Percentiles rank a stretch among this genome's conserved stretches.
Conservation (phyloP, 2,888 invertebrate species). For the Augiades crinisus region DNA sequence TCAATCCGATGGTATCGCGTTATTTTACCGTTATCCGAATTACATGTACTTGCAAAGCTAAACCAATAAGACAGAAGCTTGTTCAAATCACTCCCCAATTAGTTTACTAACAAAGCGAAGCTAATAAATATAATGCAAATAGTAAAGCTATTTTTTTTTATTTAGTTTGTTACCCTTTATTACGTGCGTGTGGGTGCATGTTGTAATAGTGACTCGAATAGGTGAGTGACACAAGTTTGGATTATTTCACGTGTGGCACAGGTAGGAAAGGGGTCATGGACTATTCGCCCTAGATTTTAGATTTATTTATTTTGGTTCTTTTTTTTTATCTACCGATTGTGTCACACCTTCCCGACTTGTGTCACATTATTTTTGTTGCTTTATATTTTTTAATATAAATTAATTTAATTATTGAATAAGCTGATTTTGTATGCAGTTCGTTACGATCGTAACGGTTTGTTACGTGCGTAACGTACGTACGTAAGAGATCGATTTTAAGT, state of each 20-base stretch:
- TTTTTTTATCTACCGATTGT: conserved; percentile 48
- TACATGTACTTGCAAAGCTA: too few relatives aligned
- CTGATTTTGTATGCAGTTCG: too few relatives aligned
- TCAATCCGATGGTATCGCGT: too few relatives aligned
- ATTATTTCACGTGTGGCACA: conserved; percentile 68
- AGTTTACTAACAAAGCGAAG: too few relatives aligned
- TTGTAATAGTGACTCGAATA: conserved; percentile 35
- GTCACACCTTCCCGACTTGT: conserved; percentile 82
- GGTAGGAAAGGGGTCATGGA: conserved; percentile 69
- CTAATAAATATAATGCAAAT: too few relatives aligned
- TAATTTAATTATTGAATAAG: too few relatives aligned
- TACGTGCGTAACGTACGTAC: too few relatives aligned
- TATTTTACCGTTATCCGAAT: too few relatives aligned
- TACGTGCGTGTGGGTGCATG: conserved; percentile 32
- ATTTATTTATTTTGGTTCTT: conserved; percentile 20
- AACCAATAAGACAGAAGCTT: too few relatives aligned
- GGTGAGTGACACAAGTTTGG: conserved; percentile 82
- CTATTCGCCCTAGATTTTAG: neutral
- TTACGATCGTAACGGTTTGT: too few relatives aligned
- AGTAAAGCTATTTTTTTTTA: conserved; percentile 33
- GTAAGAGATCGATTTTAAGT: too few relatives aligned
- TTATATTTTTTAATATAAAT: neutral
- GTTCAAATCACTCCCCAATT: too few relatives aligned
- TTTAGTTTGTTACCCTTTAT: conserved; percentile 30
- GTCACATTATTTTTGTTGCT: conserved; percentile 56